Evolutionary conservation across 1,140 invertebrate species (phyloP).

Genomic region (Macrobrachium rosenbergii): DNA sequence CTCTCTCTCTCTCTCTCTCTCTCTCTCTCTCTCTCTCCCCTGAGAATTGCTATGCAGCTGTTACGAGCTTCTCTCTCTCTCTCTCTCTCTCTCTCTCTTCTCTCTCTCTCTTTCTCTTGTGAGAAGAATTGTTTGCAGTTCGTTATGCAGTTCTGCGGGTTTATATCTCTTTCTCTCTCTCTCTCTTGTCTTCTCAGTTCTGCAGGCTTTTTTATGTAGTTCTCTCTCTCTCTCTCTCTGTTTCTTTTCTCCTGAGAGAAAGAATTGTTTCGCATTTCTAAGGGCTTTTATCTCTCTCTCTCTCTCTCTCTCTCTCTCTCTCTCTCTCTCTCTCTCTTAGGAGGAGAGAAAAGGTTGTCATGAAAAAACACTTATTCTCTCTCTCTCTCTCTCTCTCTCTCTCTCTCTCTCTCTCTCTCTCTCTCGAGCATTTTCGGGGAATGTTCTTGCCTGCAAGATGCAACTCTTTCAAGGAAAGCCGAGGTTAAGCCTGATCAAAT

Average conservation of each 20-base stretch:
- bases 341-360: too few species aligned
- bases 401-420: slow-evolving; percentile 20
- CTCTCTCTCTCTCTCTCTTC: background rate
- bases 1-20: background rate
- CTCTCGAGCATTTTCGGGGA: background rate
- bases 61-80: background rate
- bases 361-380: background rate
- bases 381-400: background rate
- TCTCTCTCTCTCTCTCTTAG: slow-evolving; percentile 13
- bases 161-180: too few species aligned
- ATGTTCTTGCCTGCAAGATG: background rate
- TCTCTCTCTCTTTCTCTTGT: too few species aligned
- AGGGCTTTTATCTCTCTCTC: too few species aligned
- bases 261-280: too few species aligned
- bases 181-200: too few species aligned
- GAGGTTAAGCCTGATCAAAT: too few species aligned
- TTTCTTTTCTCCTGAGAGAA: background rate
- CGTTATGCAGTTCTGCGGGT: too few species aligned
- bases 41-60: too few species aligned
- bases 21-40: background rate
- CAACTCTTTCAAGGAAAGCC: too few species aligned
- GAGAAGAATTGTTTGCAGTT: too few species aligned
- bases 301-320: slow-evolving; percentile 20
- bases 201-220: too few species aligned
- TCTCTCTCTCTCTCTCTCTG: background rate